A percentile compares a stretch with the other conserved stretches of the same genome.
These are phyloP conservation scores for Barbus barbus DNA, from an alignment of 2,113 vertebrate species.

Conservation along the genomic window DNA sequence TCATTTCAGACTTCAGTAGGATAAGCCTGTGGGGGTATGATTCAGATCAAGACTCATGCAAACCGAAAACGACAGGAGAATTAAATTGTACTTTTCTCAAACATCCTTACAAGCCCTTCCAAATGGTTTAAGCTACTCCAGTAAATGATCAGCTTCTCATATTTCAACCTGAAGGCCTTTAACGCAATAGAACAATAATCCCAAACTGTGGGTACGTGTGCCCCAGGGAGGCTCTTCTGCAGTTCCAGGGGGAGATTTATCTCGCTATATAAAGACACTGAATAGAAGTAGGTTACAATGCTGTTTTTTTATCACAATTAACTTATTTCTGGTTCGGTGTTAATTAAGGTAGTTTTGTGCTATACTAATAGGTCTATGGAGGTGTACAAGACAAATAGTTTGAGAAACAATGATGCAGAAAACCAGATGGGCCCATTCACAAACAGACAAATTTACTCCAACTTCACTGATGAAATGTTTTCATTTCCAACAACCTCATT, in stretches of 20 bases:
- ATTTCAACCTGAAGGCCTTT: slow-evolving; percentile 6
- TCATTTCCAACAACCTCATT: slow-evolving; percentile 58
- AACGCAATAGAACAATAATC: neutral
- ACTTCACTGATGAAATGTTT: slow-evolving; percentile 55
- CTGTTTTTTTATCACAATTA: neutral
- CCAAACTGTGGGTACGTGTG: neutral
- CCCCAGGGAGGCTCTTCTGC: neutral
- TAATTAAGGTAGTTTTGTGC: neutral
- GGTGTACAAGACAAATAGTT: neutral
- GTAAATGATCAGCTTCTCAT: neutral
- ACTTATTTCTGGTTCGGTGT: neutral
- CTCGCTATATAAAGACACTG: neutral
- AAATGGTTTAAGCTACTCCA: neutral
- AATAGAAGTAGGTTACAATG: neutral
- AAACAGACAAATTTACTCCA: neutral
- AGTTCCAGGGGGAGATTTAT: neutral
- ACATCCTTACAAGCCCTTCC: slow-evolving; percentile 14
- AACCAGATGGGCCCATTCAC: neutral
- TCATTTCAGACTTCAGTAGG: slow-evolving; percentile 31
- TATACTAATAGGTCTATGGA: neutral
- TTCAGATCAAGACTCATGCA: neutral
- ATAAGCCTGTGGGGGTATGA: slow-evolving; percentile 22
- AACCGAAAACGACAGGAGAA: neutral
- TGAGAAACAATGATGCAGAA: neutral
- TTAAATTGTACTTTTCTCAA: slow-evolving; percentile 24